Base-by-base conservation (phyloP, 2,797 vertebrate species). In the Mormyrus proboscirostris region DNA sequence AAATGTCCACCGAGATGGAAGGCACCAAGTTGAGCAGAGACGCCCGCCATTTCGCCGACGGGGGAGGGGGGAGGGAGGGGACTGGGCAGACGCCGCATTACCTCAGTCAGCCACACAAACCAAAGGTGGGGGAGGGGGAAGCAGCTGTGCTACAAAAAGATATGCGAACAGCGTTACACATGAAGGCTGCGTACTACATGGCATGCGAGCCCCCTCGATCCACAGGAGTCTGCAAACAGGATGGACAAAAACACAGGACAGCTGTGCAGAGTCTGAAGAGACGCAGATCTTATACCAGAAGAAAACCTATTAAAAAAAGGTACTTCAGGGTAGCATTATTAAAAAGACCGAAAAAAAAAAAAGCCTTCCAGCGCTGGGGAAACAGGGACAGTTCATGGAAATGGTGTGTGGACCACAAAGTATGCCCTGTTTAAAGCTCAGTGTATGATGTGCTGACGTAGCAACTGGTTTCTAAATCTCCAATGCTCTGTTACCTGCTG, bases 51-150 rank as follows among this genome's bases (percentile, higher is more conserved):
- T 25, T 10, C 9, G 1, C 59, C 59, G 22, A 65, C 8, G 2
- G 22, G 8, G 59, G 59, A 65, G 59, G 59, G 22, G 22, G 57
- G n/a, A 51, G 7, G 47, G 88, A 59, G 91, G 92, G 41, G 19
- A 16, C 51, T 92, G 55, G 89, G 91, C 92, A 90, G 94, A 92
- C 93, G 92, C 22, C 14, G 84, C 49, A 86, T 29, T 86, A 55
- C 84, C 84, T 25, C 84, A 53, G 84, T 25, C 50, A 29, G 50
- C 89, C 91, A 88, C 82, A 14, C 33, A 12, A 83, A 33, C 33
- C 65, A 69, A 69, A 69, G 65, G 65, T 69, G 65, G 62, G 62
- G 62, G 62, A 16, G 44, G 76, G 55, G 91, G 92, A 87, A 91
- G 89, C 44, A 4, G 76, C 4, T 88, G 87, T 51, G 7, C 53